phyloP scores from a whole-genome alignment of 1,140 invertebrate species.

The Medauroidea extradentata region DNA sequence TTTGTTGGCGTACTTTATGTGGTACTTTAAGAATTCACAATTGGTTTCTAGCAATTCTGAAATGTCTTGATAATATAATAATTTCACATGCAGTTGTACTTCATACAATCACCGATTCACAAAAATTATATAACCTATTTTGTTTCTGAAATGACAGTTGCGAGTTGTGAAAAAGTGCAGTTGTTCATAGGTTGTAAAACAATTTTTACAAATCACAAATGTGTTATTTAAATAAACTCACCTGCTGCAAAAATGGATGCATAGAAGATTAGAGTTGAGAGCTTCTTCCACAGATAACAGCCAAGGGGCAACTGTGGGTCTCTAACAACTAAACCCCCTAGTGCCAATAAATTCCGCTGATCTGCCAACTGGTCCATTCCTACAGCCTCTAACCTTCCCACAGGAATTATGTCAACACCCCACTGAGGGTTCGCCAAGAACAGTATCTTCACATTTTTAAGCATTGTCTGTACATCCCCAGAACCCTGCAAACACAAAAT shows the following conservation, averaged over 20 bases:
- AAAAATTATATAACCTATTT: no score
- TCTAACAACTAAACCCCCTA: background rate
- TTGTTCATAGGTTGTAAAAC: no score
- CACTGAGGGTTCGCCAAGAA: constrained; percentile 1
- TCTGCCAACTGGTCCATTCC: background rate
- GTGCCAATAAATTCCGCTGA: background rate
- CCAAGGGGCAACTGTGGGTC: background rate
- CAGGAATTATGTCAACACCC: background rate
- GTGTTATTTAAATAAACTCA: no score
- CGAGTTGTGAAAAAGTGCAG: background rate
- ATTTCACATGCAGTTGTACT: no score
- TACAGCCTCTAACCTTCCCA: background rate
- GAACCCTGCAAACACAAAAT: background rate
- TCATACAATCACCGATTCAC: no score
- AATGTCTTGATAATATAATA: no score
- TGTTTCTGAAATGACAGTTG: no score
- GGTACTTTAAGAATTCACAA: no score
- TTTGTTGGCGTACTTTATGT: no score
- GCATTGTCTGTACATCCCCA: background rate
- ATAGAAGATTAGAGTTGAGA: background rate
- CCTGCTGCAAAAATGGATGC: background rate
- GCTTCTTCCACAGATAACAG: background rate
- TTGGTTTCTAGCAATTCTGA: no score
- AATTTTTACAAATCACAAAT: no score
- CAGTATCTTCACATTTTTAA: background rate